Percentiles rank a stretch among this genome's conserved stretches.
Evolutionary conservation across 2,888 invertebrate species (phyloP).

Genomic region (Catonia carolina): DNA sequence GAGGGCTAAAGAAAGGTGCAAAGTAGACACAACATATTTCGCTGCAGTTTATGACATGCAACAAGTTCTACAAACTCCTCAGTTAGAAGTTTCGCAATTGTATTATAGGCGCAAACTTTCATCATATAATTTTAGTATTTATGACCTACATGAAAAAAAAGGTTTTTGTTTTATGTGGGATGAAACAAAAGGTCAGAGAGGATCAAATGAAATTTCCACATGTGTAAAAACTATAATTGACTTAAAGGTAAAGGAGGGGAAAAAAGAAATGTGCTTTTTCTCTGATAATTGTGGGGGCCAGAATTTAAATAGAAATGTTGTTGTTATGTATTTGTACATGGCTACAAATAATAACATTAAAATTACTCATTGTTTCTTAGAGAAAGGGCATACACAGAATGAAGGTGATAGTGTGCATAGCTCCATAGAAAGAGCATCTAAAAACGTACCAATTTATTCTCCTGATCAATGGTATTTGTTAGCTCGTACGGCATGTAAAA

Average conservation of each 20-base stretch:
- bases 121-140: not conserved
- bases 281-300: slow-evolving; percentile 5
- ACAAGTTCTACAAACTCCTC: slow-evolving; percentile 4
- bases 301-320: not conserved
- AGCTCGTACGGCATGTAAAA: slow-evolving; percentile 2
- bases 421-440: not conserved
- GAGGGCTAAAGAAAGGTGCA: not conserved
- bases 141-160: not conserved
- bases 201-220: slow-evolving; percentile 6
- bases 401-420: slow-evolving; percentile 6
- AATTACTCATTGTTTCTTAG: slow-evolving; percentile 1
- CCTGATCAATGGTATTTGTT: slow-evolving; percentile 1
- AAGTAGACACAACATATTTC: not conserved
- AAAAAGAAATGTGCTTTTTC: slow-evolving; percentile 6
- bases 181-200: slow-evolving; percentile 6
- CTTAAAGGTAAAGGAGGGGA: not conserved
- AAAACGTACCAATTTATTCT: not conserved
- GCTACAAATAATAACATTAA: not conserved
- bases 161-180: slow-evolving; percentile 3
- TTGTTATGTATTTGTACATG: slow-evolving; percentile 2
- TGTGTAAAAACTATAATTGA: not conserved
- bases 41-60: slow-evolving; percentile 7
- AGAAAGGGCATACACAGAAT: slow-evolving; percentile 11
- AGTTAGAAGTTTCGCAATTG: slow-evolving; percentile 10
- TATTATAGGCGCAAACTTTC: not conserved